Base-by-base conservation (phyloP, 2,113 vertebrate genomes). In the Lophura nycthemera region DNA sequence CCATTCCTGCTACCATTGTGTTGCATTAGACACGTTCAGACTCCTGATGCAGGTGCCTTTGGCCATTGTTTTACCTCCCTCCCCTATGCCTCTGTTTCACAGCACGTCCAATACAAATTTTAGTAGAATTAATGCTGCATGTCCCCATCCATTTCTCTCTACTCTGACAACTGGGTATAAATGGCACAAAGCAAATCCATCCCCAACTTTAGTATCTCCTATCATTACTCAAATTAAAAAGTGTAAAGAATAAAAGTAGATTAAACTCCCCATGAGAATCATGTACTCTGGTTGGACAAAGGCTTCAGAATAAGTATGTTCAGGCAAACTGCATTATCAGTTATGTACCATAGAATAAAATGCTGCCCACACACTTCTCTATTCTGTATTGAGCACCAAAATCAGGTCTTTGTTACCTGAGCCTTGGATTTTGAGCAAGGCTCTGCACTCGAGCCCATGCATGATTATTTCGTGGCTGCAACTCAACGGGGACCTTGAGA, bases 361-460 rank as follows among this genome's bases (percentile, higher is more conserved):
- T 12, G 32, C 38, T 88, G 67, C 50, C 85, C 14, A 15, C 48
- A 1, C 13, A 13, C 52, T 29, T 84, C 20, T 13, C 56, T 82
- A 1, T 24, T 76, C 43, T 38, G 8, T 34, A 54, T 48, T 78
- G 64, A 87, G 70, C 18, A 75, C 21, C 10, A 63, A 8, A 13
- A 56, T 22, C 45, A 75, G 60, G 8, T 67, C 32, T 24, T 29
- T 6, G 3, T 93, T 95, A 99, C 99, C 99, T 98, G 90, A 99
- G 99, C n/a, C 99, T 98, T 32, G 99, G 99, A 93, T 99, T 99
- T 97, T 99, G 99, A 50, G 99, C 98, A 24, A 99, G 97, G 88
- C 98, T 99, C 98, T 99, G 99, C 45, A 99, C 99, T 2, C 99
- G 98, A 73, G 99, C 98, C 99, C 99, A 99, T 0, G 99, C 99